Base-by-base conservation (phyloP, 2,797 vertebrate genomes). In the Ctenosaura bakeri region DNA sequence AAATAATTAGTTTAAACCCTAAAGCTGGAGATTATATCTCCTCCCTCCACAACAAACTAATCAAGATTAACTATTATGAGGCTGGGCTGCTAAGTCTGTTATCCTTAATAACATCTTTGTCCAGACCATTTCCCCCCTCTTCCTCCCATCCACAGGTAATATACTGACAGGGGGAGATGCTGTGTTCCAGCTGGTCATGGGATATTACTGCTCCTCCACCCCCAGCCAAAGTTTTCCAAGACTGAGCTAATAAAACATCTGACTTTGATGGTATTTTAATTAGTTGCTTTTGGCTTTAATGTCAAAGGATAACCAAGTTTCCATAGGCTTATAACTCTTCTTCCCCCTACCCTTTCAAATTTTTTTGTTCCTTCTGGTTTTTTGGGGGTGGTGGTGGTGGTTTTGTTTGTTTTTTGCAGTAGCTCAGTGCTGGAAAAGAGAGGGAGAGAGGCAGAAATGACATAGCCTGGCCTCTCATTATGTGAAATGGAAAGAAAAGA, bases 251-350 rank as follows among this genome's bases (percentile, higher is more conserved):
- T 93, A 91, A 96, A 94, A 92, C 69, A 42, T 64, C 87, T 16
- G 90, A 91, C 94, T 94, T 94, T 96, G 95, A 95, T 95, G 35
- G 32, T 86, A 89, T 94, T 95, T 95, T 95, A 96, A 96, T 96
- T 94, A 92, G 89, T 77, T 90, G 86, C 92, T 94, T 92, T 94
- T 88, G 93, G 91, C 91, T 93, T 94, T 95, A 93, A 92, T 89
- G 90, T 90, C n/a, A 18, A 29, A 85, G 93, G 87, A 92, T 95
- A 94, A 93, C 90, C 88, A 91, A 93, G 87, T 95, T 96, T 95
- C 90, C 90, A 13, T 0, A 89, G 91, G 82, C 66, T 94, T 92
- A 93, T 26, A 95, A 96, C 32, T 90, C 90, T 94, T 89, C 59
- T 80, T 85, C 13, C 71, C 14, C 32, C 71, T 1, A 35, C 42